Conservation (phyloP, 2,888 invertebrate species). For the Rutpela maculata region DNA sequence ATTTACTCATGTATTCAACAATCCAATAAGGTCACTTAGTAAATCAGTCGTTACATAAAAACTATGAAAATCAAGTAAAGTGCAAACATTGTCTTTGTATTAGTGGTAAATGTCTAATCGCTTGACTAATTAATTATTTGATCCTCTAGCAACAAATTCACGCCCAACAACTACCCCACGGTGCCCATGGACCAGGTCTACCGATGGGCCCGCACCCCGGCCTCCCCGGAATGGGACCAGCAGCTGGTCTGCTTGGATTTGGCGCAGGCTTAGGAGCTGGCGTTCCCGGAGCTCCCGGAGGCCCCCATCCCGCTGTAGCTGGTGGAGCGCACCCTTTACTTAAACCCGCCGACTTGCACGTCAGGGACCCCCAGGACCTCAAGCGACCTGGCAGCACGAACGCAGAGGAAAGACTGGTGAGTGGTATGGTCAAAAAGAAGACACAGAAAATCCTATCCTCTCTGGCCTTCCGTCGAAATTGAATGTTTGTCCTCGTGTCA, state of each 20-base stretch:
- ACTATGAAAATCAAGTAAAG: no score
- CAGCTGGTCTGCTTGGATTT: constrained; percentile 64
- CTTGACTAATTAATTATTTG: constrained; percentile 14
- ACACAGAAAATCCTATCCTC: no score
- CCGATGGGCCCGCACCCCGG: constrained; percentile 72
- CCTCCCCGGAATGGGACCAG: constrained; percentile 71
- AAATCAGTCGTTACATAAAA: no score
- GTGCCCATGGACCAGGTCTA: constrained; percentile 70
- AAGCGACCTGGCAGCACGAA: constrained; percentile 71
- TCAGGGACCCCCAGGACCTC: constrained; percentile 66
- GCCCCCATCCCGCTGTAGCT: constrained; percentile 66
- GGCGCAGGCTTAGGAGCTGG: constrained; percentile 68
- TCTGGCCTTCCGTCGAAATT: no score
- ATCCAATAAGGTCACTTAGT: no score
- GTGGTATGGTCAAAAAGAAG: constrained; percentile 28
- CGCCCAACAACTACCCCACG: constrained; percentile 73
- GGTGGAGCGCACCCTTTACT: constrained; percentile 70
- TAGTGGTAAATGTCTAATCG: no score
- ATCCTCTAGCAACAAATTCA: constrained; percentile 72
- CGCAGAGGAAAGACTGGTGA: constrained; percentile 74
- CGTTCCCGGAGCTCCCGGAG: constrained; percentile 64
- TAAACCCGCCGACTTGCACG: constrained; percentile 71
- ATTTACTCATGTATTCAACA: no score
- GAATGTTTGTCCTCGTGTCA: no score
- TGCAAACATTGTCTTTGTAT: no score